A percentile compares a stretch with the other conserved stretches of the same genome.
Evolutionary conservation across 2,113 vertebrate genomes (phyloP).

Genomic region (Pelusios castaneus): DNA sequence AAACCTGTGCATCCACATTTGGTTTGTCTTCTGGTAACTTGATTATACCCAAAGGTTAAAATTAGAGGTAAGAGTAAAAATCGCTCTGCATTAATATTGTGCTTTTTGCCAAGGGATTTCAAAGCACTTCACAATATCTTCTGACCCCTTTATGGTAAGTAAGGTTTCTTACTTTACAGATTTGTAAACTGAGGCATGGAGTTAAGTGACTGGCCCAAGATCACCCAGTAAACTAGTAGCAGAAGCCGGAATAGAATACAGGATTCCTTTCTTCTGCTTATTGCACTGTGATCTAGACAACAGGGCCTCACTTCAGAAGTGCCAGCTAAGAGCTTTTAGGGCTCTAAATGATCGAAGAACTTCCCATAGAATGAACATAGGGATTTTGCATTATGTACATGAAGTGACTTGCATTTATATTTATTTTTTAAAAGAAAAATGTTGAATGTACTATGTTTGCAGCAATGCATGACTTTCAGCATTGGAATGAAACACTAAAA

Average conservation of each 20-base stretch:
- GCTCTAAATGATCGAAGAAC: background rate
- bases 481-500: background rate
- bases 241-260: background rate
- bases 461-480: background rate
- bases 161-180: background rate
- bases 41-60: fast-evolving
- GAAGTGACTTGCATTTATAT: background rate
- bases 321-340: background rate
- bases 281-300: background rate
- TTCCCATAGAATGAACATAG: fast-evolving
- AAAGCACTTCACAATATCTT: background rate
- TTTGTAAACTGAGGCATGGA: fast-evolving
- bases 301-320: fast-evolving
- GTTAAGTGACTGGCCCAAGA: background rate
- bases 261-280: fast-evolving
- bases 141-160: background rate
- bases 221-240: background rate
- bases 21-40: background rate
- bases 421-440: fast-evolving
- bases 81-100: fast-evolving
- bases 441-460: background rate
- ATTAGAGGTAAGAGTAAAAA: background rate
- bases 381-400: background rate
- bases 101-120: fast-evolving
- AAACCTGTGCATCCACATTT: fast-evolving